phyloP scores from a whole-genome alignment of 2,888 invertebrate species.

The Escarpia spicata region DNA sequence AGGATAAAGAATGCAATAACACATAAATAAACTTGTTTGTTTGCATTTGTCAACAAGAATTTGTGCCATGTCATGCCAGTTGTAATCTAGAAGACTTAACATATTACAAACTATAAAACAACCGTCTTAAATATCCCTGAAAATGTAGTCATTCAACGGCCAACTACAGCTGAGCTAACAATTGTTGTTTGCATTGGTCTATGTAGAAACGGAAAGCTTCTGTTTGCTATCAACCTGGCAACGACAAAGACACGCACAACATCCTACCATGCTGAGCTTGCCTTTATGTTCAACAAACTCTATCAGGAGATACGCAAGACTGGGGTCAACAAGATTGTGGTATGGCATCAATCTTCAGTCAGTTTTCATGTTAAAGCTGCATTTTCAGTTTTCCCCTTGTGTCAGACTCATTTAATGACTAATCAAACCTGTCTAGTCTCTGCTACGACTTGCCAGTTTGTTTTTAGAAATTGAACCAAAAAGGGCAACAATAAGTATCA shows the following conservation, averaged over 20 bases:
- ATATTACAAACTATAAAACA: neutral
- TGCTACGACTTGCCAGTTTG: too few species aligned
- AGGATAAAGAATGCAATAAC: neutral
- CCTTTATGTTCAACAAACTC: slow-evolving; percentile 52
- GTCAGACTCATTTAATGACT: too few species aligned
- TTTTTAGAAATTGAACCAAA: too few species aligned
- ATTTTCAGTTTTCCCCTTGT: neutral
- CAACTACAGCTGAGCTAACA: neutral
- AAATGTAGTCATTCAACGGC: neutral
- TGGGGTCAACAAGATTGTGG: slow-evolving; percentile 41
- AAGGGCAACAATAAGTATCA: too few species aligned
- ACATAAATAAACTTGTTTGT: neutral
- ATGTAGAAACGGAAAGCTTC: neutral
- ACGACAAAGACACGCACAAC: slow-evolving; percentile 49
- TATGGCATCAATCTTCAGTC: neutral
- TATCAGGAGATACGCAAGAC: slow-evolving; percentile 53
- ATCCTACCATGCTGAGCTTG: slow-evolving; percentile 53
- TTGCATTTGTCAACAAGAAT: neutral
- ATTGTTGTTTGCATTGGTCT: neutral
- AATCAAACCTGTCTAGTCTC: too few species aligned
- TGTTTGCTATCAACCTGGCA: slow-evolving; percentile 31
- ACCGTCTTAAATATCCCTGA: neutral
- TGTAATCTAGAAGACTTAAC: neutral
- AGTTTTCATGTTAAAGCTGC: neutral
- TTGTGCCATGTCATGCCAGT: neutral